Conservation (phyloP, 2,797 vertebrate species). For the Oreochromis grahami region DNA sequence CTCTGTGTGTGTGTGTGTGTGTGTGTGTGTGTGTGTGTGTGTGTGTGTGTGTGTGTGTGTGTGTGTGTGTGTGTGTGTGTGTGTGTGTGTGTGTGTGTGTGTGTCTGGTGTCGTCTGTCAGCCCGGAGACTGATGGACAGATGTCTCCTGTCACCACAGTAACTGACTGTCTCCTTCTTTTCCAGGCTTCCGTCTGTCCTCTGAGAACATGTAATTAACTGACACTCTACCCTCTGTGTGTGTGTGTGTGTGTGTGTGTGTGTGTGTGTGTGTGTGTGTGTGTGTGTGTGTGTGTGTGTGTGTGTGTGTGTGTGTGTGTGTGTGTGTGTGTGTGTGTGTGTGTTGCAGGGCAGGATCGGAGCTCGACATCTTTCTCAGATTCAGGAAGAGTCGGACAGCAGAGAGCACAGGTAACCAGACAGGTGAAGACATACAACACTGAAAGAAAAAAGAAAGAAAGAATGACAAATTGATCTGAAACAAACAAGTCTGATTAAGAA, state of each 20-base stretch:
- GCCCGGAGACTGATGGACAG: conserved; percentile 9
- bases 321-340: no score
- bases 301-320: neutral
- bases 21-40: conserved; percentile 1
- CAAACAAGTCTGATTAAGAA: neutral
- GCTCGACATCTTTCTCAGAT: conserved; percentile 41
- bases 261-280: conserved; percentile 2
- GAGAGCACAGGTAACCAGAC: conserved; percentile 39
- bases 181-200: conserved; percentile 2
- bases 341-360: conserved; percentile 26
- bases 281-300: conserved; percentile 1
- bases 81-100: no score
- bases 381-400: conserved; percentile 46
- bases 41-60: neutral
- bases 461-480: neutral
- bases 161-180: conserved; percentile 14
- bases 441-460: neutral
- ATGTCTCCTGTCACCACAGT: conserved; percentile 40
- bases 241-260: no score
- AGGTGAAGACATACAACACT: neutral
- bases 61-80: no score
- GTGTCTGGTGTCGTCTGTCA: conserved; percentile 40
- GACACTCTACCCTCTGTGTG: conserved; percentile 50
- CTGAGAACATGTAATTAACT: conserved; percentile 55
- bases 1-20: conserved; percentile 5